Conservation (phyloP, 2,797 vertebrate species). For the Pangasius djambal region DNA sequence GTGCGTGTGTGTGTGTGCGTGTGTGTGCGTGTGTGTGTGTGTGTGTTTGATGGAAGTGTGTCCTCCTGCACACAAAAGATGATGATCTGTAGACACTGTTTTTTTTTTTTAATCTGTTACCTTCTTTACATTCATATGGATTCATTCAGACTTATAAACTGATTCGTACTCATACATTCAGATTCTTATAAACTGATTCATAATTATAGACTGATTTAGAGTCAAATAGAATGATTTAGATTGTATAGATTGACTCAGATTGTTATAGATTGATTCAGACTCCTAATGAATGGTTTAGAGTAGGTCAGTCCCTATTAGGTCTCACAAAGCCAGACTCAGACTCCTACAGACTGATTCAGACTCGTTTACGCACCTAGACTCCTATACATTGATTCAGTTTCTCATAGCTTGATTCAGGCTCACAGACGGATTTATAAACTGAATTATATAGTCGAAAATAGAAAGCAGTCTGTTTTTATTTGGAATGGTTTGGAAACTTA, state of each 20-base stretch:
- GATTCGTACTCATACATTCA: too few relatives aligned
- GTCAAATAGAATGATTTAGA: background rate
- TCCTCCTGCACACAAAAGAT: background rate
- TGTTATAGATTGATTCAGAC: background rate
- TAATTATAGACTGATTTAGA: background rate
- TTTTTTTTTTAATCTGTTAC: too few relatives aligned
- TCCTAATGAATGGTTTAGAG: too few relatives aligned
- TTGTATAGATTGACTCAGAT: background rate
- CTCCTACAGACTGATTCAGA: background rate
- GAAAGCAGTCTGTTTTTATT: background rate
- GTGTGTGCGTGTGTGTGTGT: background rate
- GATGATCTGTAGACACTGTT: background rate
- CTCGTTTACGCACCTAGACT: background rate
- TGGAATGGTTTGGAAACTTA: background rate
- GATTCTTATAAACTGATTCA: too few relatives aligned
- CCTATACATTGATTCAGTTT: background rate
- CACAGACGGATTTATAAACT: background rate
- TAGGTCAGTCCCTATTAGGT: background rate
- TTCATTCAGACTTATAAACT: background rate
- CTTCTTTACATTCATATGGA: background rate
- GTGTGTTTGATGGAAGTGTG: background rate
- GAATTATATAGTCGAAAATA: background rate
- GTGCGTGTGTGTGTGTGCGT: background rate
- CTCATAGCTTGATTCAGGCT: too few relatives aligned
- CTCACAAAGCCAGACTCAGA: background rate